Evolutionary conservation across 2,797 vertebrate species (phyloP).

Genomic region (Gorsachius magnificus): DNA sequence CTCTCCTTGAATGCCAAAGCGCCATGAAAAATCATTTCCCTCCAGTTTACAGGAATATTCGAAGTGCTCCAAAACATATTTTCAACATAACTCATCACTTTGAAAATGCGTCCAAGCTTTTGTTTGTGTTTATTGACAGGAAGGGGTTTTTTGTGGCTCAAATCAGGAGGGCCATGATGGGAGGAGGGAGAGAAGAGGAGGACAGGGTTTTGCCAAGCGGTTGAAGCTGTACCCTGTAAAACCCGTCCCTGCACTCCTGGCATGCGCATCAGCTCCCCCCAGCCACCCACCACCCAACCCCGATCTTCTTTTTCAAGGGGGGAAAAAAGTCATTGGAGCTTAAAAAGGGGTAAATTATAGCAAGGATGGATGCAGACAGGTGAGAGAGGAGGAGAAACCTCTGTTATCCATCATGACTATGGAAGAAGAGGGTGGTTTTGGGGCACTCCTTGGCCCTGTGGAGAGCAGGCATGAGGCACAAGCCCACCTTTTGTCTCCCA

Average conservation of each 20-base stretch:
- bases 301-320: not conserved
- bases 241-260: not conserved
- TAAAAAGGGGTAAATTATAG: not conserved
- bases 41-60: conserved; percentile 63
- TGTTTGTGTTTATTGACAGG: conserved; percentile 79
- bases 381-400: not conserved
- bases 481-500: not conserved
- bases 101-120: conserved; percentile 78
- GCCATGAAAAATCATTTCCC: conserved; percentile 28
- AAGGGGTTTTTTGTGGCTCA: conserved; percentile 74
- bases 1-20: conserved; percentile 8
- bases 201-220: not conserved
- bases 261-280: not conserved
- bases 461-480: not conserved
- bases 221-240: conserved; percentile 21
- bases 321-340: fast-evolving
- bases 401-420: not conserved
- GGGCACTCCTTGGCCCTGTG: not conserved
- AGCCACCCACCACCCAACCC: not conserved
- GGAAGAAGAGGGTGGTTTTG: not conserved
- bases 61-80: conserved; percentile 68
- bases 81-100: conserved; percentile 75
- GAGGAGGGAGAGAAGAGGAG: not conserved
- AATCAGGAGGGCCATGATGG: not conserved
- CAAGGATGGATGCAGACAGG: not conserved